phyloP scores from a whole-genome alignment of 2,888 invertebrate species.

The Drosophila conformis region DNA sequence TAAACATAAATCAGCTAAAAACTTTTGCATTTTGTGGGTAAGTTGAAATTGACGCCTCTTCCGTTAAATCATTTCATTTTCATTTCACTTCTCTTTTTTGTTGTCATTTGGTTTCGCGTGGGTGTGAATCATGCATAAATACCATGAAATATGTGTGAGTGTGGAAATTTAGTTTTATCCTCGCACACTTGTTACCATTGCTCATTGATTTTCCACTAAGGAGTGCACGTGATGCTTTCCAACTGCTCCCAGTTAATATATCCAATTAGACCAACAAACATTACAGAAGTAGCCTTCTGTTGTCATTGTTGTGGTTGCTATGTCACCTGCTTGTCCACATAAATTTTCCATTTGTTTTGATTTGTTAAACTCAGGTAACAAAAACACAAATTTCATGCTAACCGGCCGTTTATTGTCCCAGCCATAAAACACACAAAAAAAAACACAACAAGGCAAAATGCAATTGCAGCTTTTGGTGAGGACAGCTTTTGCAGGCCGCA shows the following conservation, averaged over 20 bases:
- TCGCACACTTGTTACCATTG: constrained; percentile 53
- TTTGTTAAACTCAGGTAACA: constrained; percentile 51
- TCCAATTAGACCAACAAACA: constrained; percentile 55
- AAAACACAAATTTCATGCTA: constrained; percentile 29
- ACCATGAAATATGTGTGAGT: constrained; percentile 3
- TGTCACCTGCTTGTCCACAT: constrained; percentile 58
- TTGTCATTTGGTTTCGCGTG: constrained; percentile 35
- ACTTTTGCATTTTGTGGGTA: constrained; percentile 46
- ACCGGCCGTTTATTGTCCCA: constrained; percentile 48
- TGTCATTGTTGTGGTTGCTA: constrained; percentile 16
- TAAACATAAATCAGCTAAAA: constrained; percentile 16
- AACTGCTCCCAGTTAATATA: constrained; percentile 40
- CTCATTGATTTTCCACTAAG: constrained; percentile 58
- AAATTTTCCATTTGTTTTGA: constrained; percentile 57
- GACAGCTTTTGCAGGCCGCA: constrained; percentile 60
- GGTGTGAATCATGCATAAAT: constrained; percentile 55
- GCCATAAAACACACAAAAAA: constrained; percentile 19
- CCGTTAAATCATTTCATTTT: constrained; percentile 8
- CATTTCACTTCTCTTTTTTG: constrained; percentile 5
- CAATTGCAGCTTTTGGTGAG: constrained; percentile 57
- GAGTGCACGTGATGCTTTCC: constrained; percentile 51
- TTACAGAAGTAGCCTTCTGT: constrained; percentile 9
- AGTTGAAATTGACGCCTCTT: constrained; percentile 37
- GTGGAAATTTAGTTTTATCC: constrained; percentile 12
- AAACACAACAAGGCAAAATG: constrained; percentile 22